phyloP scores from a whole-genome alignment of 1,140 invertebrate genomes.

The Temnothorax curvispinosus region DNA sequence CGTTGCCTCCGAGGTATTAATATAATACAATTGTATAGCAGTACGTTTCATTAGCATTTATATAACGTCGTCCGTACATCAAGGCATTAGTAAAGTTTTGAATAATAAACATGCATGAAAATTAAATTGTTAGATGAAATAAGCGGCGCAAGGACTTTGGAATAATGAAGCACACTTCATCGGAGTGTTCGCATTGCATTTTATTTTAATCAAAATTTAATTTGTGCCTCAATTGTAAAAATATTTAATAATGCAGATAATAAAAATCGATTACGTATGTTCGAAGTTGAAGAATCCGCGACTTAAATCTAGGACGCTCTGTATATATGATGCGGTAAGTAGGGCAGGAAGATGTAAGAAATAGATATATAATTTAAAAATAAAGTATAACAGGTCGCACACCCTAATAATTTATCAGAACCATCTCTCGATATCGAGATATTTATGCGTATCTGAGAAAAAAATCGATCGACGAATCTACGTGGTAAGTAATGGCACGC shows the following conservation, averaged over 20 bases:
- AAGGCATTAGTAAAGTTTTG: conserved; percentile 26
- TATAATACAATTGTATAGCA: conserved; percentile 18
- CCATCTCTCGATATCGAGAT: background rate
- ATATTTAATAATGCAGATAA: conserved; percentile 28
- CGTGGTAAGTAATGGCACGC: background rate
- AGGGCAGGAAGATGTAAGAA: conserved; percentile 38
- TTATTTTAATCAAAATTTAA: conserved; percentile 1
- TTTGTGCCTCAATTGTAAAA: background rate
- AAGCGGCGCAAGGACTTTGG: background rate
- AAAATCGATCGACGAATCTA: background rate
- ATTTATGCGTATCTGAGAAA: background rate
- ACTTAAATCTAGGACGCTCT: conserved; percentile 35
- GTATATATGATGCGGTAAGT: conserved; percentile 24
- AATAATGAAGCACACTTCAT: background rate
- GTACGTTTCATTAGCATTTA: conserved; percentile 42
- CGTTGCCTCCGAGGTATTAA: conserved; percentile 16
- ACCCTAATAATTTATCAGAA: conserved; percentile 19
- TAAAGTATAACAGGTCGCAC: conserved; percentile 31
- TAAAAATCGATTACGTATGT: conserved; percentile 21
- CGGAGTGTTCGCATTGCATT: background rate
- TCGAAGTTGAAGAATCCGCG: conserved; percentile 8
- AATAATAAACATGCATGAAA: conserved; percentile 9
- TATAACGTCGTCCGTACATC: conserved; percentile 24
- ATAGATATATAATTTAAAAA: conserved; percentile 52
- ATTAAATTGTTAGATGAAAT: conserved; percentile 28